These are phyloP conservation scores for Cnemophilus loriae DNA, from an alignment of 2,113 vertebrate genomes.

Conservation along the genomic window DNA sequence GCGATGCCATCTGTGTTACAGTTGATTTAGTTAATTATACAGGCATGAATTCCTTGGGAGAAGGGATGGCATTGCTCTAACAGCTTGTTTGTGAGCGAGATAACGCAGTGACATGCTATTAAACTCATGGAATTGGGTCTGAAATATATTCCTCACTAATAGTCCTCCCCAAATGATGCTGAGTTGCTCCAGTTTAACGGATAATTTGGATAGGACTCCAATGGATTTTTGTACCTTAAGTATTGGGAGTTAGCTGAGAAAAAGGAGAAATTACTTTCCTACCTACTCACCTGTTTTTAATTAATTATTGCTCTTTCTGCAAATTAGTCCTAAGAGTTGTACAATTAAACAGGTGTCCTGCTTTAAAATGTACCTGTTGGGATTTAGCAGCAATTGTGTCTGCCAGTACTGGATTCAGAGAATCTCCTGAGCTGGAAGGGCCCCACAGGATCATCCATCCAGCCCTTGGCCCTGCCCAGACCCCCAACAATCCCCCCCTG, in stretches of 20 bases:
- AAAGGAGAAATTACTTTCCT: neutral
- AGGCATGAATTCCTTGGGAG: constrained; percentile 15
- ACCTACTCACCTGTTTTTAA: neutral
- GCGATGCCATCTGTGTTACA: constrained; percentile 45
- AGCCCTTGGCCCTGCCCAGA: neutral
- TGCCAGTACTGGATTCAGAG: neutral
- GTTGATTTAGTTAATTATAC: constrained; percentile 52
- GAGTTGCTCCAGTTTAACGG: neutral
- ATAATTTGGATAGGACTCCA: no score
- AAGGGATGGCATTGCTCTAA: neutral
- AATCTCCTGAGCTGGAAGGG: neutral
- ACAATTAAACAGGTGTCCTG: neutral
- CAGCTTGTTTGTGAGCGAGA: neutral
- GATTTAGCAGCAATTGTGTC: neutral
- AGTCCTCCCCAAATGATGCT: neutral
- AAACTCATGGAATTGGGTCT: neutral
- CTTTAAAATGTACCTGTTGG: fast-evolving
- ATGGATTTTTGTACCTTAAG: neutral
- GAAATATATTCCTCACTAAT: neutral
- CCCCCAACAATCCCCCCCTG: neutral
- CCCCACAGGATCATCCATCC: neutral
- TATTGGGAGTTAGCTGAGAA: neutral
- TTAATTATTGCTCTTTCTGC: neutral
- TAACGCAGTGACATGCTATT: neutral
- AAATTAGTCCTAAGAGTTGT: neutral